A percentile compares a stretch with the other conserved stretches of the same genome.
These are phyloP conservation scores for Drosophila carrolli DNA, from an alignment of 1,140 invertebrate genomes.

Conservation along the genomic window DNA sequence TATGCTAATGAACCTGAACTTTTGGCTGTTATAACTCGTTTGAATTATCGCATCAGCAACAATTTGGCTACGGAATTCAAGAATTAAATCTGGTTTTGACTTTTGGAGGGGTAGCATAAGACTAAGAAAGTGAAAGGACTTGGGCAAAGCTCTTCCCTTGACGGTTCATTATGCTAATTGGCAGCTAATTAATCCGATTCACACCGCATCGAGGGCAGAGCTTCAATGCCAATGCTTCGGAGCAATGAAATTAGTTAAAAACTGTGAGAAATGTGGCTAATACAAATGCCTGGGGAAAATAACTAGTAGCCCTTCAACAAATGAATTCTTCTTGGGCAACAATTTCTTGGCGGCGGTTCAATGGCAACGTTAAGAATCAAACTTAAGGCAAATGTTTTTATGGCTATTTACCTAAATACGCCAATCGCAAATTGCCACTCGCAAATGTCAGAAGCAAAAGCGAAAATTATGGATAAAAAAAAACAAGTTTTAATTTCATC, in stretches of 20 bases:
- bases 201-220: slow-evolving; percentile 39
- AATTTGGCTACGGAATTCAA: slow-evolving; percentile 17
- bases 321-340: slow-evolving; percentile 6
- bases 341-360: slow-evolving; percentile 24
- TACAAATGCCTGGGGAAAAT: not conserved
- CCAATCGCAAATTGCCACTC: slow-evolving; percentile 55
- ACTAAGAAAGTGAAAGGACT: slow-evolving; percentile 69
- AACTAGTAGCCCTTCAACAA: not conserved
- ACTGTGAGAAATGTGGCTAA: slow-evolving; percentile 3
- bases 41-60: slow-evolving; percentile 16
- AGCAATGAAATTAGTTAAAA: slow-evolving; percentile 20
- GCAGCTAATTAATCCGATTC: slow-evolving; percentile 63
- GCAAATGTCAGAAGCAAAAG: slow-evolving; percentile 73
- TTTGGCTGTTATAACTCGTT: slow-evolving; percentile 64
- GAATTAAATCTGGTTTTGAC: slow-evolving; percentile 27
- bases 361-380: slow-evolving; percentile 51
- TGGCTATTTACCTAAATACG: slow-evolving; percentile 75
- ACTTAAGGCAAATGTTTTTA: slow-evolving; percentile 47
- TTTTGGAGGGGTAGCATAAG: not conserved
- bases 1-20: slow-evolving; percentile 70
- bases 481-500: slow-evolving; percentile 76
- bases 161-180: slow-evolving; percentile 67
- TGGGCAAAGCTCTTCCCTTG: slow-evolving; percentile 10
- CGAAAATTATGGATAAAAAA: slow-evolving; percentile 50
- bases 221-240: slow-evolving; percentile 22